Evolutionary conservation across 1,140 invertebrate species (phyloP).

Genomic region (Dysdera silvatica): DNA sequence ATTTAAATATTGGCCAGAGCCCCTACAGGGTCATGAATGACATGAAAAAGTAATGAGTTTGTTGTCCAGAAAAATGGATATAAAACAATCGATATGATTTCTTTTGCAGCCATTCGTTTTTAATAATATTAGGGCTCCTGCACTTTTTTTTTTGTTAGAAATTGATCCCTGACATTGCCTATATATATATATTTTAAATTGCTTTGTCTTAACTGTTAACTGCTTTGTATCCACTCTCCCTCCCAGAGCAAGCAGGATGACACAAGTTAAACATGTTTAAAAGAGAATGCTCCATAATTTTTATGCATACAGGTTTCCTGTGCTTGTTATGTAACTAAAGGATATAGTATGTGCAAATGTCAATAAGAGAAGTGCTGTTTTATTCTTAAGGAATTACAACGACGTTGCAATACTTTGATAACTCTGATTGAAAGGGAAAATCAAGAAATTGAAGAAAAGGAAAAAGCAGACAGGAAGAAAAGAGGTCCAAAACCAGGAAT

Average conservation of each 20-base stretch:
- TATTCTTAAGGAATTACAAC: conserved; percentile 67
- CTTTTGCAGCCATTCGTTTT: no score
- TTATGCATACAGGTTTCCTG: neutral
- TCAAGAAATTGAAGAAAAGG: conserved; percentile 93
- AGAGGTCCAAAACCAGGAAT: conserved; percentile 35
- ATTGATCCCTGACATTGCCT: no score
- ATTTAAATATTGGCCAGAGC: no score
- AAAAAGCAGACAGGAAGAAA: conserved; percentile 87
- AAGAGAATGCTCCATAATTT: neutral
- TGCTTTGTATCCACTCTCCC: neutral
- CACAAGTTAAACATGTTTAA: neutral
- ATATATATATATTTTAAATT: no score
- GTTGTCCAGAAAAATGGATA: no score
- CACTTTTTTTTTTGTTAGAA: no score
- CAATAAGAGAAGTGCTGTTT: neutral
- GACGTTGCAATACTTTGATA: conserved; percentile 94
- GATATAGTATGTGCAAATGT: neutral
- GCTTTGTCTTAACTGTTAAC: no score
- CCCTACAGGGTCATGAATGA: no score
- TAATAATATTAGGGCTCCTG: no score
- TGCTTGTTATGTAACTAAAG: neutral
- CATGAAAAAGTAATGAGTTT: no score
- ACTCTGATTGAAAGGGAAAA: conserved; percentile 97
- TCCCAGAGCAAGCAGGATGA: neutral
- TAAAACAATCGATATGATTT: no score